Conservation (phyloP, 1,140 invertebrate species). For the Philotrypesis tridentata region DNA sequence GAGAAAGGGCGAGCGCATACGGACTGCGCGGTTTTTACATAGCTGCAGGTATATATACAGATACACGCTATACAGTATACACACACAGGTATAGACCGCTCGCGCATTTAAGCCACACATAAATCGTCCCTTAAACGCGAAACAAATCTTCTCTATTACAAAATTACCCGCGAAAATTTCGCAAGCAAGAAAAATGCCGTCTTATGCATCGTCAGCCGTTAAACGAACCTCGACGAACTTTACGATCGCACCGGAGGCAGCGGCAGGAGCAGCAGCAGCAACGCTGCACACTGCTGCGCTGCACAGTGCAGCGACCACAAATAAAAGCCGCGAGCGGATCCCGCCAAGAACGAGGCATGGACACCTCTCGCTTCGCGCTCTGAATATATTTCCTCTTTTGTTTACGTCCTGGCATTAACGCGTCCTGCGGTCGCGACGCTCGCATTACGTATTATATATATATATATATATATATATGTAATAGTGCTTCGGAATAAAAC, state of each 20-base stretch:
- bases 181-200: slow-evolving; percentile 22
- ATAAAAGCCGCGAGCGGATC: not conserved
- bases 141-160: slow-evolving; percentile 41
- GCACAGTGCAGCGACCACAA: too few species aligned
- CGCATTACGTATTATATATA: too few species aligned
- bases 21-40: not conserved
- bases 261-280: not conserved
- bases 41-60: not conserved
- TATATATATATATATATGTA: too few species aligned
- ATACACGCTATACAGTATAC: too few species aligned
- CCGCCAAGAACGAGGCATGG: not conserved
- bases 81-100: too few species aligned
- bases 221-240: slow-evolving; percentile 32
- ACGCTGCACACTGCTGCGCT: too few species aligned
- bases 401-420: not conserved
- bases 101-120: slow-evolving; percentile 33
- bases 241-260: slow-evolving; percentile 14
- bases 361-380: not conserved
- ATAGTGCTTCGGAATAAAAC: too few species aligned
- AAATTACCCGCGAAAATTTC: slow-evolving; percentile 39
- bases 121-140: slow-evolving; percentile 34
- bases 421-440: too few species aligned
- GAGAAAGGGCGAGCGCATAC: not conserved
- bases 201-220: slow-evolving; percentile 19
- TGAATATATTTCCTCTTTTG: not conserved